Base-by-base conservation (phyloP, 2,888 invertebrate species). In the Rhopalosiphum nymphaeae region DNA sequence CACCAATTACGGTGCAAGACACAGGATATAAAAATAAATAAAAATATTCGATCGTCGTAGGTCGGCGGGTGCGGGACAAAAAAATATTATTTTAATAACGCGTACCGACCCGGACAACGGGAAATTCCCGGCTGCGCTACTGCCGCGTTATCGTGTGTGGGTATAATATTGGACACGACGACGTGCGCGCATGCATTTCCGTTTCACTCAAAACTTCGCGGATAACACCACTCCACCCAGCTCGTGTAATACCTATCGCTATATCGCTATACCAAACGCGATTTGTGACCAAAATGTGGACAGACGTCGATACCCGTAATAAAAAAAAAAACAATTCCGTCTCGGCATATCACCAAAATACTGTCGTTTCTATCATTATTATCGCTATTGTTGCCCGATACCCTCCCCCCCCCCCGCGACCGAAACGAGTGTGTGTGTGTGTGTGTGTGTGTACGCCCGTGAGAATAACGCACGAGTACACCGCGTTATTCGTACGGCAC, bases 401-500 rank as follows among this genome's bases (percentile, higher is more conserved):
- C 16, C 78, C n/a, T n/a, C n/a, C n/a, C n/a, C n/a, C n/a, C n/a
- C n/a, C n/a, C n/a, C n/a, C n/a, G n/a, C n/a, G 78, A 42, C 78
- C 44, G 7, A 3, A 36, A 36, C 36, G 78, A 21, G 78, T 9
- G 67, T 16, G 67, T 67, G 67, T 10, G 29, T n/a, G 67, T 13
- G 67, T 4, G 3, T 0, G 67, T 67, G 67, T 13, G n/a, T n/a
- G 78, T 36, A 36, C 36, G 21, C 36, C 78, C 36, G 36, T 21
- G 78, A 78, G 78, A 78, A 78, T 78, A 78, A 78, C 21, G 78
- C 36, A 78, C 78, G 78, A 78, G 36, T 36, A 78, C 78, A 78
- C 78, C 21, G 36, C 78, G 21, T 36, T 36, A 78, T 36, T 21
- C 21, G 78, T 36, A 78, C 36, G 21, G 36, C 21, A 78, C 36